These are phyloP conservation scores for Erpetoichthys calabaricus DNA, from an alignment of 2,797 vertebrate species.

Conservation along the genomic window DNA sequence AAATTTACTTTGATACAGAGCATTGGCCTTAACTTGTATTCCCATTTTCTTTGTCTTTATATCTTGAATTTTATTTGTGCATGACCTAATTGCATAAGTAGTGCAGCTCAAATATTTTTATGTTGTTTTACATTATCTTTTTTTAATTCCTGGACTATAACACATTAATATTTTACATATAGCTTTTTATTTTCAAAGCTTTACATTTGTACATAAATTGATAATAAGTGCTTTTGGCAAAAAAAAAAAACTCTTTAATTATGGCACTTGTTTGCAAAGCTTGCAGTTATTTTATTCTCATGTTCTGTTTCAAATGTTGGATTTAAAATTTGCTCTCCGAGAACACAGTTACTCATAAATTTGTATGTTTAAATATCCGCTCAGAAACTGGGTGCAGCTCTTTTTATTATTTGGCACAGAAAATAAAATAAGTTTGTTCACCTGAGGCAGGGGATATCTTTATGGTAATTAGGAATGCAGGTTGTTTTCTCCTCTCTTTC, in stretches of 20 bases:
- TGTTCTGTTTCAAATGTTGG: not conserved
- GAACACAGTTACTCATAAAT: constrained; percentile 4
- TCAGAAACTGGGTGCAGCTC: constrained; percentile 8
- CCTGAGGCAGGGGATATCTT: constrained; percentile 16
- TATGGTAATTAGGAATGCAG: constrained; percentile 13
- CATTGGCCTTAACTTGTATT: too few relatives aligned
- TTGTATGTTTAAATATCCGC: constrained; percentile 14
- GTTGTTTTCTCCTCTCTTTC: not conserved
- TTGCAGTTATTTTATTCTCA: too few relatives aligned
- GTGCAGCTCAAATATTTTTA: too few relatives aligned
- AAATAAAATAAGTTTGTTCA: constrained; percentile 14
- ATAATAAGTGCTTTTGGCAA: too few relatives aligned
- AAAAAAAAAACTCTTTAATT: too few relatives aligned
- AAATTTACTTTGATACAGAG: too few relatives aligned
- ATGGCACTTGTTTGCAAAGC: too few relatives aligned
- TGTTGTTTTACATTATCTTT: too few relatives aligned
- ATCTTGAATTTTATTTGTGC: too few relatives aligned
- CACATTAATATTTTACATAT: not conserved
- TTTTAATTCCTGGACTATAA: not conserved
- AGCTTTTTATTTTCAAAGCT: not conserved
- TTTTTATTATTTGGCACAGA: constrained; percentile 14
- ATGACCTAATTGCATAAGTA: too few relatives aligned
- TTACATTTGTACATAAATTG: too few relatives aligned
- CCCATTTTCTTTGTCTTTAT: too few relatives aligned
- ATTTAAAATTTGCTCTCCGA: constrained; percentile 5